A percentile compares a stretch with the other conserved stretches of the same genome.
phyloP scores from a whole-genome alignment of 2,888 invertebrate genomes.

The Ophraella communa region DNA sequence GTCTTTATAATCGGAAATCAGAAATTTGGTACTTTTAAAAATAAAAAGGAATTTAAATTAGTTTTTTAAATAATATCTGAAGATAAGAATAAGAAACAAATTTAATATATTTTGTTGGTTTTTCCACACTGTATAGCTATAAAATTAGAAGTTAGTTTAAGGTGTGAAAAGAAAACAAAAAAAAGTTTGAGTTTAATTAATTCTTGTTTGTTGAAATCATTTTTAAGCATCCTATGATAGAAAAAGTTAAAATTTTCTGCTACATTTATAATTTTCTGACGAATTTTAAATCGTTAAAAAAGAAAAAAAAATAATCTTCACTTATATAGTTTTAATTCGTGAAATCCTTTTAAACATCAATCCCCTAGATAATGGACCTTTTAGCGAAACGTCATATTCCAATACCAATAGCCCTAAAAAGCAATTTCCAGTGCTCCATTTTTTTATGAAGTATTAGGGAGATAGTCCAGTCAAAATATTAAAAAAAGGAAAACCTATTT shows the following conservation, averaged over 20 bases:
- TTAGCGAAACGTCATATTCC: conserved; percentile 12
- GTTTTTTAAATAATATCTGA: too few relatives aligned
- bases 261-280: neutral
- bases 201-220: too few relatives aligned
- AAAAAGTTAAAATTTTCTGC: neutral
- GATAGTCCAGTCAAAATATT: neutral
- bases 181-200: too few relatives aligned
- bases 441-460: neutral
- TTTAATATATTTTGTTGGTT: too few relatives aligned
- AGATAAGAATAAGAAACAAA: too few relatives aligned
- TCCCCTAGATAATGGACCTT: conserved; percentile 11
- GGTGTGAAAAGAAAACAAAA: too few relatives aligned
- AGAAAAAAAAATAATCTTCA: neutral
- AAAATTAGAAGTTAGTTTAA: too few relatives aligned
- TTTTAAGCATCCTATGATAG: too few relatives aligned
- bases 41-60: too few relatives aligned
- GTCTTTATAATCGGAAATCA: too few relatives aligned
- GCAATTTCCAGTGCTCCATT: conserved; percentile 14
- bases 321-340: neutral
- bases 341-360: neutral
- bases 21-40: too few relatives aligned
- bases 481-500: neutral
- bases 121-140: too few relatives aligned
- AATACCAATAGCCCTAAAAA: conserved; percentile 5
- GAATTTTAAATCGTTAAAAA: neutral